Conservation (phyloP, 1,140 invertebrate species). For the Lepidurus arcticus region DNA sequence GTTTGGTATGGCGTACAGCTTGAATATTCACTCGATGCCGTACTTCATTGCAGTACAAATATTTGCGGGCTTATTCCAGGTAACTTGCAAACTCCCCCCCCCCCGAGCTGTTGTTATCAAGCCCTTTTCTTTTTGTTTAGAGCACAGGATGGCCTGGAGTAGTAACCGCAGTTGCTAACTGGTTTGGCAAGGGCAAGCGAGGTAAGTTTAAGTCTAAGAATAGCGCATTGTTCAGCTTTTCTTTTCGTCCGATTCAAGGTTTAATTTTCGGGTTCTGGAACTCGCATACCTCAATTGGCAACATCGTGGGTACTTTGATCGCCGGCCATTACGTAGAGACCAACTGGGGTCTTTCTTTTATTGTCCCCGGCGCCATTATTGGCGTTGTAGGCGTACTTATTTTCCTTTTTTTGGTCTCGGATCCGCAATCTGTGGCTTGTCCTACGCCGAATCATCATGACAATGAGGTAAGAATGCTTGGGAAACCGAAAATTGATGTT, state of each 20-base stretch:
- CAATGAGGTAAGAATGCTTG: conserved; percentile 1
- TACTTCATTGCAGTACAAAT: conserved; percentile 88
- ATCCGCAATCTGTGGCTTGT: conserved; percentile 67
- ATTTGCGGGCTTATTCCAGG: conserved; percentile 37
- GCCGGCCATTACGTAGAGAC: conserved; percentile 75
- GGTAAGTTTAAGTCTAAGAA: conserved; percentile 44
- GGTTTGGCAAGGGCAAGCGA: conserved; percentile 86
- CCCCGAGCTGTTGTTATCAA: conserved; percentile 47
- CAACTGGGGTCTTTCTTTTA: conserved; percentile 87
- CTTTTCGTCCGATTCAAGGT: conserved; percentile 49
- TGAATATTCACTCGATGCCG: conserved; percentile 72
- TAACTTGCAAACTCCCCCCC: not conserved
- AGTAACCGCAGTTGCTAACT: conserved; percentile 86
- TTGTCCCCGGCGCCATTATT: conserved; percentile 85
- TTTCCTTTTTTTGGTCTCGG: conserved; percentile 77
- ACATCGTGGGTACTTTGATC: conserved; percentile 83
- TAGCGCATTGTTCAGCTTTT: conserved; percentile 29
- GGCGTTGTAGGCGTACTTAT: conserved; percentile 66
- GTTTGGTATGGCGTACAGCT: conserved; percentile 80
- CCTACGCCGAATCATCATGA: conserved; percentile 45
- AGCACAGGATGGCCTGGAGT: conserved; percentile 91
- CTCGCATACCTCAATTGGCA: conserved; percentile 91
- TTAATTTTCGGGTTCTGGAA: conserved; percentile 94
- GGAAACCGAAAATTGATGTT: no score
- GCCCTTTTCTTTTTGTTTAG: conserved; percentile 75